Base-by-base conservation (phyloP, 2,113 vertebrate genomes). In the Hemiprocne comata region DNA sequence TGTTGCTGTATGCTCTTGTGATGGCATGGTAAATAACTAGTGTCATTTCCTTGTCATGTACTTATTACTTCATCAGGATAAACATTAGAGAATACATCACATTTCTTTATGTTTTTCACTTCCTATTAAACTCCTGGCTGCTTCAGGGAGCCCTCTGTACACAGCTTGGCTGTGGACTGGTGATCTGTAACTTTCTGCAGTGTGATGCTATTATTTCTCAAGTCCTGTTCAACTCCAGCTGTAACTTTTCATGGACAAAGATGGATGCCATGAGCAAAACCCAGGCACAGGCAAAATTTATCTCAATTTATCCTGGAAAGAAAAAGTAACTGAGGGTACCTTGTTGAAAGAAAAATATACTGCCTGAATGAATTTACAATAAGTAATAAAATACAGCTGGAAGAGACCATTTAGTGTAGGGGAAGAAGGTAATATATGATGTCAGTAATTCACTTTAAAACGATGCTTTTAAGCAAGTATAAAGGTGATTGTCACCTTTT, bases 261-360 rank as follows among this genome's bases (percentile, higher is more conserved):
- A 96, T 65, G 75, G 75, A 93, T 97, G 74, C 89, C 74, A 90
- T 5, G 25, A 93, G 72, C 67, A 90, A 79, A 93, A 94, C 23
- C 9, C n/a, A 88, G 89, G 65, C 65, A 67, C 34, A 48, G 69
- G 72, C 44, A 78, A 86, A 92, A 97, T 96, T 94, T 75, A 84
- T 96, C 94, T 97, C 96, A 87, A 94, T 97, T 96, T 96, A 75
- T 86, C 85, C 87, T 40, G 69, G 64, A 74, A 57, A 86, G 85
- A 88, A 92, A 89, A 94, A 87, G 86, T 77, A 90, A 87, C 89
- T 8, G 21, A 38, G 42, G 48, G 42, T 93, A 80, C 84, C 54
- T 72, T 55, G 73, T 50, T 87, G 95, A 83, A 95, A 95, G 84
- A 66, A 96, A 95, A 96, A 94, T 72, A 92, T 29, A 81, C 86